Base-by-base conservation (phyloP, 2,113 vertebrate genomes). In the Macquaria australasica region DNA sequence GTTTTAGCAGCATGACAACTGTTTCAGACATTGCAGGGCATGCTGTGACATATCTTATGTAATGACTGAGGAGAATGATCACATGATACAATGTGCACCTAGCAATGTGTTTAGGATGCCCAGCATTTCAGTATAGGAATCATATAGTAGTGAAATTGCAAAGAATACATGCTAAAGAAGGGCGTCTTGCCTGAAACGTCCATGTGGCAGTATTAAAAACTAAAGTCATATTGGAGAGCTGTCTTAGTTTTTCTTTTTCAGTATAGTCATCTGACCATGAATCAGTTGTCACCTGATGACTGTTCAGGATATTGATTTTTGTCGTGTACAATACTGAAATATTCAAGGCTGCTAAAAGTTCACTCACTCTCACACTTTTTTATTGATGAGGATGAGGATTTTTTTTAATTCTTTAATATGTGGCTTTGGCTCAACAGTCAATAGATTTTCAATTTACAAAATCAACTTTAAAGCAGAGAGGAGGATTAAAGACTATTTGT, bases 41-140 rank as follows among this genome's bases (percentile, higher is more conserved):
- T 28, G 12, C 62, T 58, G 74, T 85, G 83, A 88, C 75, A 78
- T 15, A 28, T 79, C 66, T 92, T 89, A 89, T 50, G 76, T 88
- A 91, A 90, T 71, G 21, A 51, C 48, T 63, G 39, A 67, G 60
- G 39, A 67, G 60, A 84, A 28, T 12, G 48, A 77, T 74, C 66
- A 21, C 39, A 25, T 56, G 53, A 69, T 39, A 16, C 48, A 50
- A n/a, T 71, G 18, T 64, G 45, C 25, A 20, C 55, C 34, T 20
- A 48, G 28, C n/a, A 14, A 48, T 73, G 71, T 39, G 43, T 76
- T 84, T 31, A 31, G 41, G 55, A 28, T 5, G 37, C 0, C 5
- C 18, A 50, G 37, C 14, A 31, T 10, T 8, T 2, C 28, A 25
- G 68, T 64, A 5, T 45, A 59, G 16, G 28, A 31, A 31, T 31